Evolutionary conservation across 2,797 vertebrate species (phyloP).

Genomic region (Scomberomorus guttatus): DNA sequence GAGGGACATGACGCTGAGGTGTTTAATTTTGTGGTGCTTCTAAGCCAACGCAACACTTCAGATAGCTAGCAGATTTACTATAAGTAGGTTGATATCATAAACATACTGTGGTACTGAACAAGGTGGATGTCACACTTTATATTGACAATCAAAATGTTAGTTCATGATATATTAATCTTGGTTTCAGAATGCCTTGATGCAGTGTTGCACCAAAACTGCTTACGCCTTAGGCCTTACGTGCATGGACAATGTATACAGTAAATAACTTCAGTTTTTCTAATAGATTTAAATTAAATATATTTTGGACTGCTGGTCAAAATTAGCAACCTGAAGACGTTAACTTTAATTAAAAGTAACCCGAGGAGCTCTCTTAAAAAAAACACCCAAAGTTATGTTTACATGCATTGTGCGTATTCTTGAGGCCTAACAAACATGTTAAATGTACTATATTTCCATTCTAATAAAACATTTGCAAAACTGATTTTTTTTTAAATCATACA

Average conservation of each 20-base stretch:
- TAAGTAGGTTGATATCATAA: not conserved
- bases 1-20: conserved; percentile 4
- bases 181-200: not conserved
- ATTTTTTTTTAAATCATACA: too few species aligned
- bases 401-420: too few species aligned
- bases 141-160: not conserved
- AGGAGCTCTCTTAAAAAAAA: too few species aligned
- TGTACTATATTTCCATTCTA: too few species aligned
- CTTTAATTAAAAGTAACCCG: too few species aligned
- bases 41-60: not conserved
- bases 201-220: not conserved
- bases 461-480: too few species aligned
- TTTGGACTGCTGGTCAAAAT: too few species aligned
- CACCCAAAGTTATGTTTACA: too few species aligned
- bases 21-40: conserved; percentile 5
- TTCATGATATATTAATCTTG: not conserved
- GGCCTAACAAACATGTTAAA: too few species aligned
- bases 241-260: not conserved
- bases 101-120: not conserved
- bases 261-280: not conserved
- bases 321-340: too few species aligned
- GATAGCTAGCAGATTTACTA: not conserved
- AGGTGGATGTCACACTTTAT: not conserved
- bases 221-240: not conserved
- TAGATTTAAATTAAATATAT: not conserved